Conservation (phyloP, 1,140 invertebrate species). For the Gonioctena quinquepunctata region DNA sequence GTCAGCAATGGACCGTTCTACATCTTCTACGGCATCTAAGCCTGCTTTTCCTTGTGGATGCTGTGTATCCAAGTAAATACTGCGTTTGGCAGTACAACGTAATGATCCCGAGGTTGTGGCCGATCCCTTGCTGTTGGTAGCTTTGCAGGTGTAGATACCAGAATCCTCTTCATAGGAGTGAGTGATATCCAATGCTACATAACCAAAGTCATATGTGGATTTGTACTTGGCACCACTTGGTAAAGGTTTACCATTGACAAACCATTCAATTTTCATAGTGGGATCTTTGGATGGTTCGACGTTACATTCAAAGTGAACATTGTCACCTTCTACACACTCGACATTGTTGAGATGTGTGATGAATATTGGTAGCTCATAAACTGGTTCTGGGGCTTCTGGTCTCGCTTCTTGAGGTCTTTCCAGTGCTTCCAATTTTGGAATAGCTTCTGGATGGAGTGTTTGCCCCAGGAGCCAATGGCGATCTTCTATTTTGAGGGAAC, state of each 20-base stretch:
- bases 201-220: constrained; percentile 87
- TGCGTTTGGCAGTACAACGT: constrained; percentile 77
- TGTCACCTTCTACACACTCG: constrained; percentile 86
- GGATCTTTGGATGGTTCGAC: constrained; percentile 94
- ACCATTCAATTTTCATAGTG: constrained; percentile 92
- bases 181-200: constrained; percentile 80
- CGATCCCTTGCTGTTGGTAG: constrained; percentile 87
- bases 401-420: constrained; percentile 74
- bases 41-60: constrained; percentile 88
- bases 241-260: constrained; percentile 81
- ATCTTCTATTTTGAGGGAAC: constrained; percentile 87
- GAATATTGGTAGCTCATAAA: constrained; percentile 84
- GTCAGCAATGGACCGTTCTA: constrained; percentile 74
- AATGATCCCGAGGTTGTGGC: constrained; percentile 87
- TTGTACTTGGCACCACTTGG: constrained; percentile 81
- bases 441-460: constrained; percentile 87
- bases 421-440: constrained; percentile 82
- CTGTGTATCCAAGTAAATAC: constrained; percentile 83
- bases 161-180: constrained; percentile 86
- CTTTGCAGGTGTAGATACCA: constrained; percentile 88
- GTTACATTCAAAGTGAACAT: constrained; percentile 92
- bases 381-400: constrained; percentile 71
- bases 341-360: constrained; percentile 90
- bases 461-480: constrained; percentile 85
- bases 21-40: constrained; percentile 82